Percentiles rank a stretch among this genome's conserved stretches.
Conservation (phyloP, 2,888 invertebrate species). For the Vesta saturnalis region DNA sequence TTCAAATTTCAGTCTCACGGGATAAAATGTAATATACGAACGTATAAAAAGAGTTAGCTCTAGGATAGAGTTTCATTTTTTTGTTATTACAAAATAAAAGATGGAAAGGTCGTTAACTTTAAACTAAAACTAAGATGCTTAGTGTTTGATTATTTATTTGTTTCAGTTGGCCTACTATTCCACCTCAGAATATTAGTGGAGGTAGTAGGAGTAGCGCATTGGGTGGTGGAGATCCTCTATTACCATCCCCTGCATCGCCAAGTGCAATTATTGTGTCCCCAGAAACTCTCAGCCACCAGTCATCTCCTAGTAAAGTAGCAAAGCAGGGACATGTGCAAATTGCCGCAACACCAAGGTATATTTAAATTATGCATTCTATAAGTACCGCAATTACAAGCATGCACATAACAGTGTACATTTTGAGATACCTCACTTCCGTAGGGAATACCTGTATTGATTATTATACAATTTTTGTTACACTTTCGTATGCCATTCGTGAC, state of each 20-base stretch:
- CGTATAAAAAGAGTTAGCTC: too few species aligned
- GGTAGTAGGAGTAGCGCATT: constrained; percentile 67
- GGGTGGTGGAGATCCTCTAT: constrained; percentile 67
- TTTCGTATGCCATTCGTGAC: too few species aligned
- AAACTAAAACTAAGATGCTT: background rate
- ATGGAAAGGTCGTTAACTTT: constrained; percentile 15
- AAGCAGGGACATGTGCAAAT: constrained; percentile 64
- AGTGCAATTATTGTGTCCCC: constrained; percentile 80
- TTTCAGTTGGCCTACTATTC: constrained; percentile 69
- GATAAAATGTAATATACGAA: too few species aligned
- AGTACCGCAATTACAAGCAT: too few species aligned
- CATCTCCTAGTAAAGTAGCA: constrained; percentile 66
- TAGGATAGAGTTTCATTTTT: too few species aligned
- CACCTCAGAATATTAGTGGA: constrained; percentile 72
- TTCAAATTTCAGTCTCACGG: too few species aligned
- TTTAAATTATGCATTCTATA: too few species aligned
- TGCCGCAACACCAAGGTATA: constrained; percentile 66
- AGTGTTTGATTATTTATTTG: constrained; percentile 13
- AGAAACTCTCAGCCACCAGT: constrained; percentile 77
- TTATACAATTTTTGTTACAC: too few species aligned
- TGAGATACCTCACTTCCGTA: too few species aligned
- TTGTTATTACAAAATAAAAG: background rate
- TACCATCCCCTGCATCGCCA: constrained; percentile 80
- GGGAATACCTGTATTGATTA: too few species aligned
- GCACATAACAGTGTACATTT: too few species aligned